phyloP scores from a whole-genome alignment of 2,888 invertebrate species.

The Drosophila macrothrix region DNA sequence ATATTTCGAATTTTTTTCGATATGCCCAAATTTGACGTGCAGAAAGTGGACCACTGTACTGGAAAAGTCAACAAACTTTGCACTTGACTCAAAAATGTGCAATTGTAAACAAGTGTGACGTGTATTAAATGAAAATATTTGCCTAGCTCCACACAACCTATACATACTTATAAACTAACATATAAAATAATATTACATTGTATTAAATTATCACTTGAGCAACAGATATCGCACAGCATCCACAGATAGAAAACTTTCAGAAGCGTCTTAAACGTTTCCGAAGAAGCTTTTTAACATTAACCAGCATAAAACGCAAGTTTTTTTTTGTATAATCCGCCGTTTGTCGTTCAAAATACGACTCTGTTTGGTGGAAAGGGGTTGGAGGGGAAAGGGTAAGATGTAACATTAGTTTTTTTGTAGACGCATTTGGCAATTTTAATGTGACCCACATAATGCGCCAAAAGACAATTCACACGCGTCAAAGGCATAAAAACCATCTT shows the following conservation, averaged over 20 bases:
- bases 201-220: background rate
- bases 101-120: background rate
- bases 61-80: slow-evolving; percentile 23
- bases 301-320: slow-evolving; percentile 23
- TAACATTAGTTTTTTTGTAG: slow-evolving; percentile 4
- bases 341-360: background rate
- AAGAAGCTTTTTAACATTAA: slow-evolving; percentile 7
- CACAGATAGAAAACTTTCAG: background rate
- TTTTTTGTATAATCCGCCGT: slow-evolving; percentile 12
- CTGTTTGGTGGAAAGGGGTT: background rate
- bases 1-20: background rate
- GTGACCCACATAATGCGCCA: slow-evolving; percentile 58
- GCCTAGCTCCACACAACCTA: background rate
- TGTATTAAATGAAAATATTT: background rate
- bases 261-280: background rate
- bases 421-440: slow-evolving; percentile 46
- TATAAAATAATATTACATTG: background rate
- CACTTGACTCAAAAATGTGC: background rate
- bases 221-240: background rate
- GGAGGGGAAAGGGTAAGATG: background rate
- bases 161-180: background rate
- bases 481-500: slow-evolving; percentile 42
- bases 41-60: background rate
- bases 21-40: background rate
- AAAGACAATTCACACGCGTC: slow-evolving; percentile 65